A percentile compares a stretch with the other conserved stretches of the same genome.
These are phyloP conservation scores for Plectropomus leopardus DNA, from an alignment of 2,113 vertebrate genomes.

Conservation along the genomic window DNA sequence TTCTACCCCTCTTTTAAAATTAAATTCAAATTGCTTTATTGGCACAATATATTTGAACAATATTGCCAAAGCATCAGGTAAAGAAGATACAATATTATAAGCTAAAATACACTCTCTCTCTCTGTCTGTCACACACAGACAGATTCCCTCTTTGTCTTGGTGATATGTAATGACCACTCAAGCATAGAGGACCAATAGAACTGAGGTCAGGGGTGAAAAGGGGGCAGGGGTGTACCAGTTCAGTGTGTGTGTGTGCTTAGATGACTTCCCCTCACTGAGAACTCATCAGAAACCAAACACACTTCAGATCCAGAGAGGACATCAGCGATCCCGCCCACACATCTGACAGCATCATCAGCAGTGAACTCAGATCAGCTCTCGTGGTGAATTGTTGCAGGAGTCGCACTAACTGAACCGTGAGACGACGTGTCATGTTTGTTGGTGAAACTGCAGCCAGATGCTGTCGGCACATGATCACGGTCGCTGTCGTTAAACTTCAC, in stretches of 20 bases:
- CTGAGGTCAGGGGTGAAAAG: slow-evolving; percentile 60
- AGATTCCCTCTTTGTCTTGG: slow-evolving; percentile 49
- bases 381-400: not conserved
- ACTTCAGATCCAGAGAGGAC: not conserved
- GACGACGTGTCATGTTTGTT: not conserved
- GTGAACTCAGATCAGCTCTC: slow-evolving; percentile 38
- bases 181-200: slow-evolving; percentile 45
- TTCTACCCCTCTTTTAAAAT: not conserved
- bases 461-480: not conserved
- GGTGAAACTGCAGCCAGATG: slow-evolving; percentile 8
- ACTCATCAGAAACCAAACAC: not conserved
- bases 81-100: too few relatives aligned
- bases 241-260: slow-evolving; percentile 8
- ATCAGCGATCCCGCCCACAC: not conserved
- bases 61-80: too few relatives aligned
- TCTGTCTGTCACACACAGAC: slow-evolving; percentile 1
- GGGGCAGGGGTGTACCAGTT: not conserved
- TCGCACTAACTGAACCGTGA: slow-evolving; percentile 12
- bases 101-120: too few relatives aligned
- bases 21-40: too few relatives aligned
- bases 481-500: not conserved
- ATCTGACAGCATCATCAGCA: slow-evolving; percentile 10
- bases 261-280: slow-evolving; percentile 10
- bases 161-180: slow-evolving; percentile 55
- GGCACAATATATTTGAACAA: too few relatives aligned